phyloP scores from a whole-genome alignment of 1,140 invertebrate genomes.

The Bombus vancouverensis region DNA sequence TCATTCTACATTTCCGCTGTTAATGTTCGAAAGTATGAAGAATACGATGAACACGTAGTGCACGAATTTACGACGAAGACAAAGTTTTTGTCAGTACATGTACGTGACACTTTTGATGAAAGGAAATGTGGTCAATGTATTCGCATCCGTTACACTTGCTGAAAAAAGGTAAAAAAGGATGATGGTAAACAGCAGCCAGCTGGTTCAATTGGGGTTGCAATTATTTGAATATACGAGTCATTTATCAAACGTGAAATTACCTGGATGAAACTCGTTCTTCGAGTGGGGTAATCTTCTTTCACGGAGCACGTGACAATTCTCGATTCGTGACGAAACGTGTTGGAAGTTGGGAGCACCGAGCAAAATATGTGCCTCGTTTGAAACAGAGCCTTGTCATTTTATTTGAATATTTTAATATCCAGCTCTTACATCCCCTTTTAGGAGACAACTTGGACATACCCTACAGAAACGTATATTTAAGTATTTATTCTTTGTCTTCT shows the following conservation, averaged over 20 bases:
- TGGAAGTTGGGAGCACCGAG: not conserved
- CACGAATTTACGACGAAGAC: not conserved
- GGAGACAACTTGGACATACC: too few species aligned
- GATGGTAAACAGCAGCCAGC: constrained; percentile 35
- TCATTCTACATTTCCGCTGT: not conserved
- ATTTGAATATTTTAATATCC: constrained; percentile 1
- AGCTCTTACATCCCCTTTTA: not conserved
- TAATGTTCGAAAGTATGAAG: not conserved
- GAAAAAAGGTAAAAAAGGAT: constrained; percentile 65
- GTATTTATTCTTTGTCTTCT: not conserved
- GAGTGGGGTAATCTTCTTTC: constrained; percentile 72
- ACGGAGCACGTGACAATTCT: constrained; percentile 50
- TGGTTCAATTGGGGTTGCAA: constrained; percentile 78
- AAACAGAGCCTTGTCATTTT: not conserved
- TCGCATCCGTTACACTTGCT: constrained; percentile 74
- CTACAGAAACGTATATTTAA: not conserved
- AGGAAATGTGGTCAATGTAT: constrained; percentile 43
- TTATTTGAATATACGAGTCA: constrained; percentile 80
- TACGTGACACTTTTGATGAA: not conserved
- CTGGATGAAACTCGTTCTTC: constrained; percentile 75
- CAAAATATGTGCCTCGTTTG: constrained; percentile 28
- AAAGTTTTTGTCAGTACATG: not conserved
- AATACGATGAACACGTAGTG: not conserved
- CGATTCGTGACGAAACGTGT: constrained; percentile 23
- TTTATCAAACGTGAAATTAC: constrained; percentile 78